phyloP scores from a whole-genome alignment of 2,113 vertebrate species.

The Natator depressus region DNA sequence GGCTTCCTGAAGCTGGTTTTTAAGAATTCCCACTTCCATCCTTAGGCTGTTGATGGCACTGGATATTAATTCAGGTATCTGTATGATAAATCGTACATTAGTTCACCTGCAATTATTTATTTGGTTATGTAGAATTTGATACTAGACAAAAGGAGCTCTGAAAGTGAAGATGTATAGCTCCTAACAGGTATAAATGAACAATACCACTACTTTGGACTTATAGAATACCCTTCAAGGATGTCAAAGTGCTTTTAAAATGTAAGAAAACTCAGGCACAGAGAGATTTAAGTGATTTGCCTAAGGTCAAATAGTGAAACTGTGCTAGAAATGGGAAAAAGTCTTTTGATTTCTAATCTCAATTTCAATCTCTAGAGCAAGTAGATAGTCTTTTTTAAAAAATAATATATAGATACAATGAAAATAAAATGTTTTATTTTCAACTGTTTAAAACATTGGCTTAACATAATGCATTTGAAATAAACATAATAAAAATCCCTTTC shows the following conservation, averaged over 20 bases:
- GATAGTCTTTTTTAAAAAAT: neutral
- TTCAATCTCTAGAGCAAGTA: neutral
- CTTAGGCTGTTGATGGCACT: conserved; percentile 75
- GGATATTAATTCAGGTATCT: conserved; percentile 81
- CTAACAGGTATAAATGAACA: neutral
- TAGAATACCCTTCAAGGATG: neutral
- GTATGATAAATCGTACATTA: conserved; percentile 43
- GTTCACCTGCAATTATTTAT: neutral
- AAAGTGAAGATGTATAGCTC: neutral
- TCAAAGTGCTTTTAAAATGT: neutral
- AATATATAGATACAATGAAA: neutral
- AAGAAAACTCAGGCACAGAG: neutral
- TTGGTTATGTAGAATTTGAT: neutral
- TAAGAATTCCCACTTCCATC: conserved; percentile 74
- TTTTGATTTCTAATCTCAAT: neutral
- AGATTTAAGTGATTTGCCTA: neutral
- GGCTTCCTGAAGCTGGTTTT: conserved; percentile 76
- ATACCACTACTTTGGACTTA: neutral
- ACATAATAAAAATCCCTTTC: neutral
- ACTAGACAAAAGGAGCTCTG: neutral
- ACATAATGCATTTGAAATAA: neutral
- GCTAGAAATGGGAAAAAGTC: neutral
- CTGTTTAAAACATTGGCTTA: neutral
- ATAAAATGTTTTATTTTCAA: neutral
- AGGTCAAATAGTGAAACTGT: neutral